A percentile compares a stretch with the other conserved stretches of the same genome.
phyloP scores from a whole-genome alignment of 2,797 vertebrate species.

The Toxotes lorentzi region DNA sequence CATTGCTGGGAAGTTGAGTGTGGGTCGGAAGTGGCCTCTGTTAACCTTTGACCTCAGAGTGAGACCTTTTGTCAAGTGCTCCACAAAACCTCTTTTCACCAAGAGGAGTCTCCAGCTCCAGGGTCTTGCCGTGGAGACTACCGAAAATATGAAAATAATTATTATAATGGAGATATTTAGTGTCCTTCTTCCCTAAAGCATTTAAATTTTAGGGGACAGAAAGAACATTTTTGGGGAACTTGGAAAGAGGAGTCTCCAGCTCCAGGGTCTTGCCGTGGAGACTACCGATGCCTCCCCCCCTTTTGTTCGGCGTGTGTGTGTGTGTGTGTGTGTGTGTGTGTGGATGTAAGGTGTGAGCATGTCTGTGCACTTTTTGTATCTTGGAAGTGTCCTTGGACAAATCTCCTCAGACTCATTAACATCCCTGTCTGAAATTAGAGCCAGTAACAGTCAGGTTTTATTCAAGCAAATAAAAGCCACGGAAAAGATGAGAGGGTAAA shows the following conservation, averaged over 20 bases:
- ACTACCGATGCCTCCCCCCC: neutral
- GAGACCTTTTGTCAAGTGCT: slow-evolving; percentile 53
- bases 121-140: too few species aligned
- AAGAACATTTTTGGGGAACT: too few species aligned
- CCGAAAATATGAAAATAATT: neutral
- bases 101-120: slow-evolving; percentile 6
- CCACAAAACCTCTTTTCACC: slow-evolving; percentile 40
- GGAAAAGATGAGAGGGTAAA: neutral
- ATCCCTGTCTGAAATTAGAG: neutral
- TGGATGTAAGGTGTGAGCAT: slow-evolving; percentile 15
- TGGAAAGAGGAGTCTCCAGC: too few species aligned
- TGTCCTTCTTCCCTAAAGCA: neutral
- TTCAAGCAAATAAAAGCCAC: neutral
- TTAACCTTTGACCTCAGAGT: slow-evolving; percentile 71
- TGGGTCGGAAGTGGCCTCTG: slow-evolving; percentile 53
- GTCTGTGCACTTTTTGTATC: neutral
- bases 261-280: too few species aligned
- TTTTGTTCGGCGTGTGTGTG: slow-evolving; percentile 30
- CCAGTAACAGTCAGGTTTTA: neutral
- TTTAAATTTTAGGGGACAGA: neutral
- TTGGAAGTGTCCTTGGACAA: slow-evolving; percentile 7
- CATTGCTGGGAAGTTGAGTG: slow-evolving; percentile 45
- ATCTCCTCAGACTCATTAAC: slow-evolving; percentile 3
- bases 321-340: slow-evolving; percentile 25
- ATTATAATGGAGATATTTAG: neutral